phyloP scores from a whole-genome alignment of 2,888 invertebrate species.

The Dusona sp. region DNA sequence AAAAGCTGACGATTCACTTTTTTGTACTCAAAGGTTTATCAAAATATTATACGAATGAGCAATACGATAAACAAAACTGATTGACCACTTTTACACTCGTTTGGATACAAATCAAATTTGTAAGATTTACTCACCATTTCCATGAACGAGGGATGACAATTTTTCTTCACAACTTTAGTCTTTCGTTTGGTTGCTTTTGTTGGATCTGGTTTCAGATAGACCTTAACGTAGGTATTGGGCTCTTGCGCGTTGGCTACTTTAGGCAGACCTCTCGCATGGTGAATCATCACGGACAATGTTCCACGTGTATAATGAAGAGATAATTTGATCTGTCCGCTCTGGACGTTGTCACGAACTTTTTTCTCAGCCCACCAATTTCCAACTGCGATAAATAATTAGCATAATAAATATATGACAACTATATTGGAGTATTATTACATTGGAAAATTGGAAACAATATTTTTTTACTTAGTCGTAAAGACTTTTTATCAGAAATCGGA shows the following conservation, averaged over 20 bases:
- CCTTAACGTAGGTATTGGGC: constrained; percentile 96
- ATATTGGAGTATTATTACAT: background rate
- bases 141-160: constrained; percentile 99
- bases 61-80: background rate
- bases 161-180: constrained; percentile 96
- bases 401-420: background rate
- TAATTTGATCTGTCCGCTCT: constrained; percentile 91
- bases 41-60: background rate
- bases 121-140: constrained; percentile 92
- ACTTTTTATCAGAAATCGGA: background rate
- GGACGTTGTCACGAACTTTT: constrained; percentile 80
- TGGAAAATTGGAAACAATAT: background rate
- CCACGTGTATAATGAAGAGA: constrained; percentile 91
- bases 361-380: constrained; percentile 84
- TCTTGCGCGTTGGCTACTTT: constrained; percentile 92
- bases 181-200: constrained; percentile 97
- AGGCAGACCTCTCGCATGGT: constrained; percentile 96
- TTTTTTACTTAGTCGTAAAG: background rate
- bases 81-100: background rate
- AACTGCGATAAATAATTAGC: constrained; percentile 74
- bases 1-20: background rate
- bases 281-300: constrained; percentile 92
- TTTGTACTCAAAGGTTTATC: background rate
- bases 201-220: constrained; percentile 96
- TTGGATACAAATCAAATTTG: constrained; percentile 12